Percentiles rank a stretch among this genome's conserved stretches.
These are phyloP conservation scores for Hedya salicella DNA, from an alignment of 2,888 invertebrate genomes.

Conservation along the genomic window DNA sequence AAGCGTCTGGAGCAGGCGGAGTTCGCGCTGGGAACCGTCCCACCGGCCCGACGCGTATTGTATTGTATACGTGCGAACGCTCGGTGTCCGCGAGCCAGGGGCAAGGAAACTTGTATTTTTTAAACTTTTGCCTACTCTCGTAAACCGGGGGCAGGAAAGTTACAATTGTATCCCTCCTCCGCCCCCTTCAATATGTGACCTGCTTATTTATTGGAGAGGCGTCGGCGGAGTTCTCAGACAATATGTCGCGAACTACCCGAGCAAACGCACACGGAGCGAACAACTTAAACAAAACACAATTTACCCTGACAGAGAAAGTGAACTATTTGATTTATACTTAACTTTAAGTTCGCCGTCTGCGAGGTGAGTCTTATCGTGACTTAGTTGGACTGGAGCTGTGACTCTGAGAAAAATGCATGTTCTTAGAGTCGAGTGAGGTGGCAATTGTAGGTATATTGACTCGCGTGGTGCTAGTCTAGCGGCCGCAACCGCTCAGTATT, in stretches of 20 bases:
- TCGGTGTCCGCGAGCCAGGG: conserved; percentile 53
- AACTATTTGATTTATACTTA: conserved; percentile 74
- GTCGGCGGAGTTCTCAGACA: conserved; percentile 82
- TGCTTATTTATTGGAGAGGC: conserved; percentile 84
- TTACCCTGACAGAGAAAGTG: conserved; percentile 69
- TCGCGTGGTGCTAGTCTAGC: conserved; percentile 48
- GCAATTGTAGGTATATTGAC: conserved; percentile 47
- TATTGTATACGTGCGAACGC: conserved; percentile 46
- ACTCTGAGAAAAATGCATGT: not conserved
- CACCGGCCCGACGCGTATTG: conserved; percentile 43
- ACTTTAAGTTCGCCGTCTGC: conserved; percentile 54
- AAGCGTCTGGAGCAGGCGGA: conserved; percentile 48
- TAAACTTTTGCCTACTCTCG: conserved; percentile 79
- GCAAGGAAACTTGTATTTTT: conserved; percentile 81
- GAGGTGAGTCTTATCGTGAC: conserved; percentile 18
- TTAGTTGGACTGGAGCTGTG: not conserved
- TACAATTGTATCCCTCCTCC: conserved; percentile 83
- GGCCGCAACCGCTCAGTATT: conserved; percentile 72
- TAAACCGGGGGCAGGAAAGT: conserved; percentile 78
- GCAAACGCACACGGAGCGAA: conserved; percentile 68
- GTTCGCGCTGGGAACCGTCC: conserved; percentile 51
- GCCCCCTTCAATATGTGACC: conserved; percentile 84
- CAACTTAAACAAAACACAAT: conserved; percentile 78
- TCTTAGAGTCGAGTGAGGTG: conserved; percentile 6
- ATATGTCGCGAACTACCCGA: conserved; percentile 80